Evolutionary conservation across 2,888 invertebrate genomes (phyloP), one percentile per base, ranked within the genome.

Genomic region (Ophion ventricosus): DNA sequence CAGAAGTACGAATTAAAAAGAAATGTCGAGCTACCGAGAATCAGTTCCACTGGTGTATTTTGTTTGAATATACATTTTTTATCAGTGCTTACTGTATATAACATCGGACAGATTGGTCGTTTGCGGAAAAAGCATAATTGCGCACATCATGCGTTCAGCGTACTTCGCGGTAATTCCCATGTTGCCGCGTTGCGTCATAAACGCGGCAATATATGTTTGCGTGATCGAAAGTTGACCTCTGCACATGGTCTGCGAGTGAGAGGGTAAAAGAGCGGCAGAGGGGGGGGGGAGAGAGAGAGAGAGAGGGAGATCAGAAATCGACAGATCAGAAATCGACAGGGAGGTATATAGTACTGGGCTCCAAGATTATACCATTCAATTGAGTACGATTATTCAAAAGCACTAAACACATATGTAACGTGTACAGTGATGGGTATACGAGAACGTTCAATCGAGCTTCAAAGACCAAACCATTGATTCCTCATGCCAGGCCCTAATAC

Each of bases 381-480:
- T 84, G 73, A 23, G 49, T 79, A 75, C 73, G 76, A 85, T 85
- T 87, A 86, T 86, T 87, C 85, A 70, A 74, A 78, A 66, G 84
- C 72, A 72, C 77, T 81, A 80, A 64, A 64, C 80, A 82, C 73
- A 83, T 75, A 66, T 69, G 61, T n/a, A 7, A 63, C 14, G 26
- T 70, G 49, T 64, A 79, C 56, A 72, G 61, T 64, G 40, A 79
- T 54, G 77, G 49, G 54, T 70, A 29, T 69, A 66, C 20, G 49
- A 26, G 63, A 2, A 49, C 72, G 63, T 77, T 69, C 73, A 73
- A 69, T 69, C 84, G 81, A 77, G 66, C 82, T 86, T 76, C 83
- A 88, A 87, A 86, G 85, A 80, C 75, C 72, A 86, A 85, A 84
- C 84, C 87, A 89, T 89, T 80, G 86, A 88, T 89, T 89, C 87